phyloP scores from a whole-genome alignment of 2,113 vertebrate genomes.

The Oryctolagus cuniculus region DNA sequence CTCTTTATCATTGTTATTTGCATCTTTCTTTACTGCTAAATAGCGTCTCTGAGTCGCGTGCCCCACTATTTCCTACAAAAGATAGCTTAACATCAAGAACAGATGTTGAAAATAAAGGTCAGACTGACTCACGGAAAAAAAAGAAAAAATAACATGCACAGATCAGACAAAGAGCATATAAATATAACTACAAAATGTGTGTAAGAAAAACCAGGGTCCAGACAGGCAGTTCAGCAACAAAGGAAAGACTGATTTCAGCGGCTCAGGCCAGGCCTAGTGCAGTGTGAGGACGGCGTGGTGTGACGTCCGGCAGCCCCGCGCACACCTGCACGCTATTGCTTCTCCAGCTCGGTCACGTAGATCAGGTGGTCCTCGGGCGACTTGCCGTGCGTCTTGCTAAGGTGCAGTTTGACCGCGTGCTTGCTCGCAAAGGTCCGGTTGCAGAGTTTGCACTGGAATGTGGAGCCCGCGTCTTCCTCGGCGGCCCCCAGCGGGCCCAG shows the following conservation, averaged over 20 bases:
- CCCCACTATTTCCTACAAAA: slow-evolving; percentile 93
- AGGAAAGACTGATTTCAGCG: slow-evolving; percentile 95
- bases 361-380: slow-evolving; percentile 99
- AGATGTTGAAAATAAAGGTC: slow-evolving; percentile 94
- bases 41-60: slow-evolving; percentile 90
- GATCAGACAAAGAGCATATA: slow-evolving; percentile 92
- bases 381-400: slow-evolving; percentile 99
- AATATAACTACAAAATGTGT: slow-evolving; percentile 94
- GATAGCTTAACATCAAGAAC: slow-evolving; percentile 92
- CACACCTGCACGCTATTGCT: slow-evolving; percentile 91
- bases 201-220: slow-evolving; percentile 97
- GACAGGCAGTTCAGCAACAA: slow-evolving; percentile 96
- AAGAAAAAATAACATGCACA: slow-evolving; percentile 90
- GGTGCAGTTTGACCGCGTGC: slow-evolving; percentile 99
- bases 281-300: slow-evolving; percentile 94
- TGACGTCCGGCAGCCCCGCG: slow-evolving; percentile 93
- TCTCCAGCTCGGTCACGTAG: slow-evolving; percentile 97
- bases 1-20: slow-evolving; percentile 93
- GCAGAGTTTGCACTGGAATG: slow-evolving; percentile 99
- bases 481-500: slow-evolving; percentile 92
- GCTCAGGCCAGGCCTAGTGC: slow-evolving; percentile 98
- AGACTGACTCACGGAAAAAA: slow-evolving; percentile 94
- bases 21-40: slow-evolving; percentile 91
- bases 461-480: slow-evolving; percentile 95
- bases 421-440: slow-evolving; percentile 99